Evolutionary conservation across 2,113 vertebrate species (phyloP), one percentile per base, ranked within the genome.

Genomic region (Varanus salvator): DNA sequence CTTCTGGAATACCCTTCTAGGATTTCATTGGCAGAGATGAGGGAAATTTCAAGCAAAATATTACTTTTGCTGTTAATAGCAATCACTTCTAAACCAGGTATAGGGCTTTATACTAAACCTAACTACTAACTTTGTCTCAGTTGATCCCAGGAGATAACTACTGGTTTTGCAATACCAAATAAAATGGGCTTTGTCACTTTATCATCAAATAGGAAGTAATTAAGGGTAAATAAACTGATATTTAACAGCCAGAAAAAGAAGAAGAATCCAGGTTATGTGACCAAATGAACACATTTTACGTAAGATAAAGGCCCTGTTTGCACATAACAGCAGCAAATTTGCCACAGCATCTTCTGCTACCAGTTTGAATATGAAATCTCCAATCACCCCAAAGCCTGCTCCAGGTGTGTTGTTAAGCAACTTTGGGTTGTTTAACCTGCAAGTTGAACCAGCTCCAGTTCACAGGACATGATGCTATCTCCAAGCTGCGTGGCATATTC

Each of bases 161-260:
- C 71, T 93, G 81, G 69, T 91, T 2, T 0, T 87, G 90, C 21
- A 93, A 92, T 81, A 93, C 77, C 66, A 80, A 92, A 87, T 44
- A 86, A 86, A 76, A 87, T 89, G 86, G 38, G 86, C 86, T 0
- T 1, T 23, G 64, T 85, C 66, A 0, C 19, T 57, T 77, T 87
- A 80, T 0, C 0, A 93, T 69, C 0, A 12, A 9, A 74, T 50
- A 94, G 88, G 93, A 92, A 69, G 90, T 89, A 60, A 75, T 93
- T 88, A 23, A 64, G 72, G 92, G 86, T 93, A 64, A 93, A 31
- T 88, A 91, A 91, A 85, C 91, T 92, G 93, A 84, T 93, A 93
- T 54, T 72, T 89, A 91, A 93, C 23, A 80, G 52, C n/a, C 17
- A 87, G 38, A 5, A 12, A 50, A 11, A 93, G 84, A 4, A 93